A percentile compares a stretch with the other conserved stretches of the same genome.
These are phyloP conservation scores for Ashinkailepas kermadecensis DNA, from an alignment of 2,888 invertebrate genomes.

Conservation along the genomic window DNA sequence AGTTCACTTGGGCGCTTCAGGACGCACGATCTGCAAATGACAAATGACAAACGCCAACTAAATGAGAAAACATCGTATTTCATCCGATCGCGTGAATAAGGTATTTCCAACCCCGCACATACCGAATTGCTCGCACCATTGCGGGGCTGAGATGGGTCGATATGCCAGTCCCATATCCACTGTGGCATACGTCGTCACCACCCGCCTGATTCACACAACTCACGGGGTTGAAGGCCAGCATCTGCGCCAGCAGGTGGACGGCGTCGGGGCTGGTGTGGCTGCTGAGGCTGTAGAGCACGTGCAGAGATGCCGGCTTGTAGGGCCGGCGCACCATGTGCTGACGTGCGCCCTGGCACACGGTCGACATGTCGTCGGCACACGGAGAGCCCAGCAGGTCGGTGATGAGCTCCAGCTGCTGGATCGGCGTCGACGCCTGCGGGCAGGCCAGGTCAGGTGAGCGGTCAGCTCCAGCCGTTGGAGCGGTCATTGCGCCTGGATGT, in stretches of 20 bases:
- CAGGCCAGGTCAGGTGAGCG: background rate
- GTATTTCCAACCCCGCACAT: no score
- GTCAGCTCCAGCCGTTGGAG: background rate
- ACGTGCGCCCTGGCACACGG: conserved; percentile 91
- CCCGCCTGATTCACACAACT: conserved; percentile 39
- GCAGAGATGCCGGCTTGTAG: conserved; percentile 77
- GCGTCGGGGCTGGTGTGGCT: conserved; percentile 95
- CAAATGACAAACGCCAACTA: no score
- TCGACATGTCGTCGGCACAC: conserved; percentile 87
- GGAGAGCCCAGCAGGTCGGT: conserved; percentile 96
- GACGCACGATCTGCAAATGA: no score
- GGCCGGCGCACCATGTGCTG: conserved; percentile 82
- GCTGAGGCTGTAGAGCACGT: conserved; percentile 83
- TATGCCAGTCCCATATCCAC: no score
- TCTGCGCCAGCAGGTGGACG: conserved; percentile 90
- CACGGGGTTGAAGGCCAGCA: conserved; percentile 97
- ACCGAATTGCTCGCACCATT: no score
- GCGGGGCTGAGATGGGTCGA: no score
- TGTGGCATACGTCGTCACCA: no score
- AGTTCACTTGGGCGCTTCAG: no score
- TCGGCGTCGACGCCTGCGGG: conserved; percentile 10
- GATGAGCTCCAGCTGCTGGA: conserved; percentile 82
- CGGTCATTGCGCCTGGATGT: no score
- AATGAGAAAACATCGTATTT: no score
- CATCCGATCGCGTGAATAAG: no score